Percentiles rank a stretch among this genome's conserved stretches.
These are phyloP conservation scores for Molanna angustata DNA, from an alignment of 2,888 invertebrate genomes.

Conservation along the genomic window DNA sequence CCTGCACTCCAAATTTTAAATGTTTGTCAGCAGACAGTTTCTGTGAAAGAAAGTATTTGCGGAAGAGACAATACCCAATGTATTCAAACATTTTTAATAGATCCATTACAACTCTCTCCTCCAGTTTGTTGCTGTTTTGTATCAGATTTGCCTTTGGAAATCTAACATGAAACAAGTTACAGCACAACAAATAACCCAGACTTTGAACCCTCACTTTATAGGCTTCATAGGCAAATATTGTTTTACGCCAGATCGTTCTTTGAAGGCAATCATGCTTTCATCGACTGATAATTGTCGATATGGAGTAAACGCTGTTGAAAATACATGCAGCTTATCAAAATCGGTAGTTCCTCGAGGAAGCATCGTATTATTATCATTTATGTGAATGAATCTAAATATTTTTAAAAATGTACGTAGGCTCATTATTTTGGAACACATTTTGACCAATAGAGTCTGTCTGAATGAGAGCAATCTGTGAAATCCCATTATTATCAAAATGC, in stretches of 20 bases:
- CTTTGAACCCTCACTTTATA: neutral
- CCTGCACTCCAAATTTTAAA: slow-evolving; percentile 1
- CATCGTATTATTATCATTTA: no score
- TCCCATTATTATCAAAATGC: no score
- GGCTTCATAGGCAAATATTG: neutral
- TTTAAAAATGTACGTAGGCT: no score
- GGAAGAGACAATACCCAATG: neutral
- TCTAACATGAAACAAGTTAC: neutral
- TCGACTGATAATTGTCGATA: no score
- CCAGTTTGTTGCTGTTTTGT: neutral
- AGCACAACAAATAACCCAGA: neutral
- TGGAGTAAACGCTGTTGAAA: no score
- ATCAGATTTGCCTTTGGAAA: neutral
- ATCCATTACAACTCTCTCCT: neutral
- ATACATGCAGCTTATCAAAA: no score
- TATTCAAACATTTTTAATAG: slow-evolving; percentile 1
- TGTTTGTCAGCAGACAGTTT: neutral
- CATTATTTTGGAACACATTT: no score
- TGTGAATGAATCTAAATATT: no score
- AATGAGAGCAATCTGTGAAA: no score
- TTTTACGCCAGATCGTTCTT: neutral
- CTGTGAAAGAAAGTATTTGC: neutral
- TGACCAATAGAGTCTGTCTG: no score
- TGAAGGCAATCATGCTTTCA: neutral
- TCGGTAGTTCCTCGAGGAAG: no score